A percentile compares a stretch with the other conserved stretches of the same genome.
These are phyloP conservation scores for Naja naja DNA, from an alignment of 2,113 vertebrate genomes.

Conservation along the genomic window DNA sequence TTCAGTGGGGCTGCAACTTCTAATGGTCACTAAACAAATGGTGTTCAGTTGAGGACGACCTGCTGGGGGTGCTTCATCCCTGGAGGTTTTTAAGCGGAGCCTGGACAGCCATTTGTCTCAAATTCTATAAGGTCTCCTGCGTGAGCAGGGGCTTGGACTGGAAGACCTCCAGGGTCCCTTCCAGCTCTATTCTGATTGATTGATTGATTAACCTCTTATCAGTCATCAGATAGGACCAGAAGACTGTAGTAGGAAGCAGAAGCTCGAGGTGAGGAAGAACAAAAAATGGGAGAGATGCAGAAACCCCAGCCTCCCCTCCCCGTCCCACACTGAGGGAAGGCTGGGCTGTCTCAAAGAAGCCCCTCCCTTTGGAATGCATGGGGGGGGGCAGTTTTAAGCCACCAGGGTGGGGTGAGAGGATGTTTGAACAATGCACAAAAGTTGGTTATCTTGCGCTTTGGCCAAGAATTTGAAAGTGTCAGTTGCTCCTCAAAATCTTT, in stretches of 20 bases:
- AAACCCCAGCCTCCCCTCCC: neutral
- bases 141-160: neutral
- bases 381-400: neutral
- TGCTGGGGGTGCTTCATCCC: neutral
- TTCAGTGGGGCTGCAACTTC: neutral
- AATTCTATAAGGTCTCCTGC: neutral
- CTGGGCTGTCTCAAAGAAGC: neutral
- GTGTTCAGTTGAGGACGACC: neutral
- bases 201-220: neutral
- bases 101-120: neutral
- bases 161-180: too few species aligned
- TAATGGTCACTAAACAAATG: neutral
- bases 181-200: neutral
- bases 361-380: neutral
- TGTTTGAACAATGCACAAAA: neutral
- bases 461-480: neutral
- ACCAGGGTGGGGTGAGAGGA: neutral
- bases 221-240: neutral
- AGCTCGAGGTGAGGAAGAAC: neutral
- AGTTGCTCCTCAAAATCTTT: neutral
- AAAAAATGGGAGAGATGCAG: neutral
- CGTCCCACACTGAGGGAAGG: neutral
- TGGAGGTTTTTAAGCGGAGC: too few species aligned
- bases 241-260: neutral
- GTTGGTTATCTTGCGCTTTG: neutral